Conservation (phyloP, 1,140 invertebrate species). For the Neodiprion lecontei region DNA sequence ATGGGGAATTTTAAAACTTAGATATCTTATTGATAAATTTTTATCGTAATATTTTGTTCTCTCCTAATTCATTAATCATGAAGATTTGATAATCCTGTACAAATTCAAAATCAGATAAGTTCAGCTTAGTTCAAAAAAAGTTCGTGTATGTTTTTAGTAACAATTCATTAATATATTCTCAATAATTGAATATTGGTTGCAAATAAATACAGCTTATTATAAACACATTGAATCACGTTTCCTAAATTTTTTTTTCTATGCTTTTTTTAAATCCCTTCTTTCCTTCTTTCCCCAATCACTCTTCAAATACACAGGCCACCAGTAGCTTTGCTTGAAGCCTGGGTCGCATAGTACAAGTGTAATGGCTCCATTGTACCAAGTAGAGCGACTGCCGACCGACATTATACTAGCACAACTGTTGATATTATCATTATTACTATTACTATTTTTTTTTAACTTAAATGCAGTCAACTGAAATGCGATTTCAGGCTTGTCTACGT, state of each 20-base stretch:
- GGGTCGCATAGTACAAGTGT: conserved; percentile 10
- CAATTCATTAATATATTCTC: conserved; percentile 1
- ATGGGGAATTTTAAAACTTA: too few relatives aligned
- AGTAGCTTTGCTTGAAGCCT: conserved; percentile 16
- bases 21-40: too few relatives aligned
- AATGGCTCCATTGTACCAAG: conserved; percentile 13
- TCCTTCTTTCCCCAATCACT: conserved; percentile 21
- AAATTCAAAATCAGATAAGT: too few relatives aligned
- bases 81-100: too few relatives aligned
- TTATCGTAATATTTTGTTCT: too few relatives aligned
- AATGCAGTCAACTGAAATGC: conserved; percentile 18
- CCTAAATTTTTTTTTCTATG: not conserved
- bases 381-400: conserved; percentile 8
- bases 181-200: conserved; percentile 23
- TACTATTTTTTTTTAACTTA: not conserved
- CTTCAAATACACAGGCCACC: conserved; percentile 9
- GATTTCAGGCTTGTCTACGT: conserved; percentile 19
- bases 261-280: conserved; percentile 17
- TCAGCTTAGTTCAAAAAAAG: not conserved
- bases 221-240: conserved; percentile 26
- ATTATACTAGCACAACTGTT: not conserved
- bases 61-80: too few relatives aligned
- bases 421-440: not conserved
- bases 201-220: conserved; percentile 43
- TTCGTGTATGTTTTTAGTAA: conserved; percentile 1